phyloP scores from a whole-genome alignment of 2,888 invertebrate genomes.

The Pheosia tremula region DNA sequence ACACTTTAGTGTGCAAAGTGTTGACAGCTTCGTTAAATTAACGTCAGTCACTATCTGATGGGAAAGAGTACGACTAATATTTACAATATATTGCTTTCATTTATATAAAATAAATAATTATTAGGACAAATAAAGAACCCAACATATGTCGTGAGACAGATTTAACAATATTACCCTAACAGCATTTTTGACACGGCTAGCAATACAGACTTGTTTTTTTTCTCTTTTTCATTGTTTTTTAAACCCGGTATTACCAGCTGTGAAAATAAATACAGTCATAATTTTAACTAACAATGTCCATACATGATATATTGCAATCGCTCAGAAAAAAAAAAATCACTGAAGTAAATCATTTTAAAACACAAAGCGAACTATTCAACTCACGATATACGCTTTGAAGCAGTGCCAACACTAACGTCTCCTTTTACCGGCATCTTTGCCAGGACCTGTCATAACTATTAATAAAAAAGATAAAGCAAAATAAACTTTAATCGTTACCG shows the following conservation, averaged over 20 bases:
- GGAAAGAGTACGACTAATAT: conserved; percentile 73
- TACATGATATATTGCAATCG: conserved; percentile 31
- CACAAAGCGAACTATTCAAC: conserved; percentile 25
- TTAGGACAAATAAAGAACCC: conserved; percentile 52
- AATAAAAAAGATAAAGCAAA: conserved; percentile 18
- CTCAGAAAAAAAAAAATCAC: conserved; percentile 39
- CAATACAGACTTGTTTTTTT: conserved; percentile 23
- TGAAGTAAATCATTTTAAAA: conserved; percentile 20
- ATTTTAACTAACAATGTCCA: conserved; percentile 18
- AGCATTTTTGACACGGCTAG: conserved; percentile 29
- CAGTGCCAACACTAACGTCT: conserved; percentile 37
- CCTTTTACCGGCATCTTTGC: conserved; percentile 38
- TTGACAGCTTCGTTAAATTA: conserved; percentile 56
- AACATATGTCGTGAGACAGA: conserved; percentile 84
- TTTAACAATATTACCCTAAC: conserved; percentile 46
- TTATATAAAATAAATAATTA: conserved; percentile 39
- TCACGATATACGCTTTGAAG: conserved; percentile 34
- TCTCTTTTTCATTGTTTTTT: conserved; percentile 5
- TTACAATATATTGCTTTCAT: conserved; percentile 58
- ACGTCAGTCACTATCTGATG: conserved; percentile 75
- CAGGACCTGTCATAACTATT: conserved; percentile 56
- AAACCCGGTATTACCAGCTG: conserved; percentile 24
- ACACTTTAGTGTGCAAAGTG: conserved; percentile 38
- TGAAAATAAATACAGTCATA: conserved; percentile 19
- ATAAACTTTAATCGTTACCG: conserved; percentile 9